Conservation (phyloP, 2,113 vertebrate species). For the Micromys minutus region DNA sequence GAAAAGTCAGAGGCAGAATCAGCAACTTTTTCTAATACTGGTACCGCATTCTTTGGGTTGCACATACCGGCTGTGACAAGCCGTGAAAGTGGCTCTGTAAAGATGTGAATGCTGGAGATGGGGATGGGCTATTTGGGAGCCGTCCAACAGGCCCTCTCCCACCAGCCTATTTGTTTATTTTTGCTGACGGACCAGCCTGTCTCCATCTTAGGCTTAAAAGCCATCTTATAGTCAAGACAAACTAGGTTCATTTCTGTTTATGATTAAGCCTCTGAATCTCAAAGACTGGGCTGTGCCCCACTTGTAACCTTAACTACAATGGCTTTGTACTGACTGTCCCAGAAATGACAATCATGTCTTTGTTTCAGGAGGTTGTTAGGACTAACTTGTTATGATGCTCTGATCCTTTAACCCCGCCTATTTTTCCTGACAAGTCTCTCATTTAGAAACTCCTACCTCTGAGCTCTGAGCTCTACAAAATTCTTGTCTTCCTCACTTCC, state of each 20-base stretch:
- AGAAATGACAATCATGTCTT: background rate
- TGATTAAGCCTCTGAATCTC: background rate
- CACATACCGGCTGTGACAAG: background rate
- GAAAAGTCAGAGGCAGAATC: background rate
- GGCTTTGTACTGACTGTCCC: background rate
- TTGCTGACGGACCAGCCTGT: background rate
- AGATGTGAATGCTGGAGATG: no score
- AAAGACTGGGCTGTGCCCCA: background rate
- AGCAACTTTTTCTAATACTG: background rate
- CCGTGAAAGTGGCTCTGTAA: rapidly evolving
- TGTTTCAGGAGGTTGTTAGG: background rate
- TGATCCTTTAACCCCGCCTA: background rate
- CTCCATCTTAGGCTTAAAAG: background rate
- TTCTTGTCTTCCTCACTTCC: background rate
- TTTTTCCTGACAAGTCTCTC: background rate
- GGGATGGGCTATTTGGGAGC: background rate
- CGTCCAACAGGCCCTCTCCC: background rate
- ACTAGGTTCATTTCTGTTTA: background rate
- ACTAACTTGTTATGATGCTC: background rate
- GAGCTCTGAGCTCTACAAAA: background rate
- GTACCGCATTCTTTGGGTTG: background rate
- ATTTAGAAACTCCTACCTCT: background rate
- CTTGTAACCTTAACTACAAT: background rate
- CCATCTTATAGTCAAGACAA: background rate
- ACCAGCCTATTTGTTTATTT: background rate